Conservation (phyloP, 2,888 invertebrate species). For the Drosophila recens region DNA sequence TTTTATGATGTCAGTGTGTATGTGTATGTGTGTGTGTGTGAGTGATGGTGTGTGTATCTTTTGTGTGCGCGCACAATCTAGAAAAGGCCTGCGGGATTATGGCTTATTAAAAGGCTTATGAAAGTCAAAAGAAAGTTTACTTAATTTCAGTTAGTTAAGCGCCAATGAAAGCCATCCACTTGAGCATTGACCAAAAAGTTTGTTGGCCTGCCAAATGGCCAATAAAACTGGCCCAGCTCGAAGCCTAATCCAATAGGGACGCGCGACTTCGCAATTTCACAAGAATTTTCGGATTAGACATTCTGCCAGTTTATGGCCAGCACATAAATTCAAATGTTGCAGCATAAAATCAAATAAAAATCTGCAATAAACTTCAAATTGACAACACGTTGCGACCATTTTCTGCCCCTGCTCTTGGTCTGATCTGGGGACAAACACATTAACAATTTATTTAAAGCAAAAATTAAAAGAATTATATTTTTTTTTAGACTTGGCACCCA, state of each 20-base stretch:
- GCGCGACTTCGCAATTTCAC: slow-evolving; percentile 66
- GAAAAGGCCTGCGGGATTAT: slow-evolving; percentile 75
- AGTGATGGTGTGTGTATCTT: slow-evolving; percentile 31
- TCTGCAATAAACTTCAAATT: slow-evolving; percentile 77
- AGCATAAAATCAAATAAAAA: slow-evolving; percentile 76
- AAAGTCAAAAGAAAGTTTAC: slow-evolving; percentile 80
- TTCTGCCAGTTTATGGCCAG: slow-evolving; percentile 63
- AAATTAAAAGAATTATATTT: background rate
- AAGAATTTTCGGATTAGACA: slow-evolving; percentile 71
- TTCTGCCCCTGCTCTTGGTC: background rate
- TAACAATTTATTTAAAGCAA: slow-evolving; percentile 20
- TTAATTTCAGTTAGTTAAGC: slow-evolving; percentile 81
- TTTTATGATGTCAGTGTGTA: slow-evolving; percentile 66
- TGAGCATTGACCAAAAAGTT: slow-evolving; percentile 75
- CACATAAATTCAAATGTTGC: slow-evolving; percentile 73
- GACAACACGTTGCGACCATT: slow-evolving; percentile 66
- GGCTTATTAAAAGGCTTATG: slow-evolving; percentile 81
- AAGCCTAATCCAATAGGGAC: slow-evolving; percentile 32
- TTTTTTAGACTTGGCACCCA: background rate
- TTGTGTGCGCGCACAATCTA: slow-evolving; percentile 48
- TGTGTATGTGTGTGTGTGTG: slow-evolving; percentile 19
- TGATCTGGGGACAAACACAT: slow-evolving; percentile 3
- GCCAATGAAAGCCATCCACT: slow-evolving; percentile 77
- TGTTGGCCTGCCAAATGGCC: slow-evolving; percentile 68
- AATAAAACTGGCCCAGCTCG: slow-evolving; percentile 66